Percentiles rank a stretch among this genome's conserved stretches.
phyloP scores from a whole-genome alignment of 2,888 invertebrate genomes.

The Eristalinus sepulchralis region DNA sequence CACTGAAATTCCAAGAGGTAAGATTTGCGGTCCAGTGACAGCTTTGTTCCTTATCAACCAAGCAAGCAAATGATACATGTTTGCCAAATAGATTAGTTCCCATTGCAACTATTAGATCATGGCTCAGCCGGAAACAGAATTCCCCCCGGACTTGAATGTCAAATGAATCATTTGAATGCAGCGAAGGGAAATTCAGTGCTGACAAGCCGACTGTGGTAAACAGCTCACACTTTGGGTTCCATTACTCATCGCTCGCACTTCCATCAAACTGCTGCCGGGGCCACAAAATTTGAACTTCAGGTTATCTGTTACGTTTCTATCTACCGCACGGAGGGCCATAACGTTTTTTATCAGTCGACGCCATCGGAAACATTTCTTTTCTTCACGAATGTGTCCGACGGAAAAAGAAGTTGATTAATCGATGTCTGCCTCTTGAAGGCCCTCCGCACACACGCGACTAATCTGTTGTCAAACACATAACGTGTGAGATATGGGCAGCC shows the following conservation, averaged over 20 bases:
- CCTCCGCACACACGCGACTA: background rate
- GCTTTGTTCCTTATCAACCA: background rate
- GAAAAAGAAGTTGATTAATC: background rate
- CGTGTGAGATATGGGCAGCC: background rate
- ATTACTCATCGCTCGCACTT: background rate
- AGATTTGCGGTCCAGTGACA: conserved; percentile 38
- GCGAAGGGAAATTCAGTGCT: background rate
- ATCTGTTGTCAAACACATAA: background rate
- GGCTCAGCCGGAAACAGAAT: background rate
- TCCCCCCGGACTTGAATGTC: background rate
- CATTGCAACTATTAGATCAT: background rate
- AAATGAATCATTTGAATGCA: background rate
- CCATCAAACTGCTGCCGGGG: background rate
- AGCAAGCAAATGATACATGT: background rate
- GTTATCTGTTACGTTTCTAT: background rate
- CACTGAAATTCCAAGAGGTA: conserved; percentile 92
- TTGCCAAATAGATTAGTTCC: background rate
- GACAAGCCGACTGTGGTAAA: background rate
- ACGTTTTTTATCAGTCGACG: background rate
- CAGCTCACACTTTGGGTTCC: background rate
- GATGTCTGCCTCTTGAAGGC: background rate
- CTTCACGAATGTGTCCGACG: background rate
- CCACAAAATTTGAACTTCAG: background rate
- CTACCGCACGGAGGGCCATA: background rate
- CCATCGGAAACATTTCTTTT: background rate